These are phyloP conservation scores for Sphecodes monilicornis DNA, from an alignment of 2,888 invertebrate genomes.

Conservation along the genomic window DNA sequence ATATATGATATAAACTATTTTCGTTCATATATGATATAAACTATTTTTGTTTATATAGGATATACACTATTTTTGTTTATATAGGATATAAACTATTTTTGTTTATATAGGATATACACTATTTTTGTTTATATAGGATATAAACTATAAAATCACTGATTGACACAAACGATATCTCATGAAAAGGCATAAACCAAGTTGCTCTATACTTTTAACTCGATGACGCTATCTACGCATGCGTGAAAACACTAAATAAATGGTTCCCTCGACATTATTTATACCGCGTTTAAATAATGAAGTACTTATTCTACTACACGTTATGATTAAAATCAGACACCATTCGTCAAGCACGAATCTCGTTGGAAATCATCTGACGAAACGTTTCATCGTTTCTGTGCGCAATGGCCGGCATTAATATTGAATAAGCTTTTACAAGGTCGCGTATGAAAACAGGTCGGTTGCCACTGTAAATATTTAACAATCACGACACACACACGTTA, in stretches of 20 bases:
- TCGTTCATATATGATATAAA: too few relatives aligned
- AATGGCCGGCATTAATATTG: not conserved
- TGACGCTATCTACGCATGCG: not conserved
- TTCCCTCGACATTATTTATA: not conserved
- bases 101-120: too few relatives aligned
- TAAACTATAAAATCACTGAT: too few relatives aligned
- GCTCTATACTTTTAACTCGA: not conserved
- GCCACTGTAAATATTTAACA: constrained; percentile 21
- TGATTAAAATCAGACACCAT: not conserved
- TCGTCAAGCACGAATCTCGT: not conserved
- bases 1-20: too few relatives aligned
- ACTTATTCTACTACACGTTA: not conserved
- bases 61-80: too few relatives aligned
- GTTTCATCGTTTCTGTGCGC: not conserved
- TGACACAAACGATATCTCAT: too few relatives aligned
- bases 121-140: too few relatives aligned
- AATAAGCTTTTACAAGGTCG: constrained; percentile 6
- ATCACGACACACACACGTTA: not conserved
- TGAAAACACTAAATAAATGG: not conserved
- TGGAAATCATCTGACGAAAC: not conserved
- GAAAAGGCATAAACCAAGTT: not conserved
- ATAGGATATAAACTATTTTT: too few relatives aligned
- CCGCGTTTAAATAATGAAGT: not conserved
- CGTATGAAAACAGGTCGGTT: constrained; percentile 4
- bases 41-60: too few relatives aligned